phyloP scores from a whole-genome alignment of 2,113 vertebrate genomes.

The Cottus gobio region DNA sequence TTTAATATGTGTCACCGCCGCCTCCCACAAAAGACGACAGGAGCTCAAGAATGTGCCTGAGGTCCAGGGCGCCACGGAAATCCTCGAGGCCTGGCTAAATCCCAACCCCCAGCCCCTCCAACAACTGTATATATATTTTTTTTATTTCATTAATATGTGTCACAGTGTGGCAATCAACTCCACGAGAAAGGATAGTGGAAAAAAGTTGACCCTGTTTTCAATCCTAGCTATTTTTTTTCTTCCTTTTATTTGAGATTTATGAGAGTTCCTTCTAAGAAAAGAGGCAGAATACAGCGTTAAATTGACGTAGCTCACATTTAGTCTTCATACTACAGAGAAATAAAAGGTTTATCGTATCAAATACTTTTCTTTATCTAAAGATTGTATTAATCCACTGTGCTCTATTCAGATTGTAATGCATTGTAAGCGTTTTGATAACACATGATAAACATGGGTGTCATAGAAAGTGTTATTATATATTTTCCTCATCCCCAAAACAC shows the following conservation, averaged over 20 bases:
- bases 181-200: slow-evolving; percentile 15
- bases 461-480: background rate
- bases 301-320: background rate
- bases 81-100: slow-evolving; percentile 55
- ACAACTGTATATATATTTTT: slow-evolving; percentile 27
- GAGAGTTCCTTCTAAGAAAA: slow-evolving; percentile 28
- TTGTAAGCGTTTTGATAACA: background rate
- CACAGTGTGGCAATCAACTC: slow-evolving; percentile 40
- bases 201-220: slow-evolving; percentile 38
- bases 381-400: background rate
- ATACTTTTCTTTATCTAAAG: background rate
- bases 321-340: background rate
- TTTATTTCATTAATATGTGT: slow-evolving; percentile 52
- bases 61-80: slow-evolving; percentile 48
- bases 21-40: slow-evolving; percentile 38
- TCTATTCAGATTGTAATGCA: background rate
- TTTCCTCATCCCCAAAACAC: background rate
- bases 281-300: slow-evolving; percentile 1
- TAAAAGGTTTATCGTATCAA: background rate
- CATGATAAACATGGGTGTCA: background rate
- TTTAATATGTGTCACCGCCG: slow-evolving; percentile 54
- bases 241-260: slow-evolving; percentile 32
- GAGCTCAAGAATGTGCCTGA: slow-evolving; percentile 26
- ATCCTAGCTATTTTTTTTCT: slow-evolving; percentile 12
- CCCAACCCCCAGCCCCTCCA: background rate